phyloP scores from a whole-genome alignment of 1,140 invertebrate genomes.

The Caenorhabditis inopinata region DNA sequence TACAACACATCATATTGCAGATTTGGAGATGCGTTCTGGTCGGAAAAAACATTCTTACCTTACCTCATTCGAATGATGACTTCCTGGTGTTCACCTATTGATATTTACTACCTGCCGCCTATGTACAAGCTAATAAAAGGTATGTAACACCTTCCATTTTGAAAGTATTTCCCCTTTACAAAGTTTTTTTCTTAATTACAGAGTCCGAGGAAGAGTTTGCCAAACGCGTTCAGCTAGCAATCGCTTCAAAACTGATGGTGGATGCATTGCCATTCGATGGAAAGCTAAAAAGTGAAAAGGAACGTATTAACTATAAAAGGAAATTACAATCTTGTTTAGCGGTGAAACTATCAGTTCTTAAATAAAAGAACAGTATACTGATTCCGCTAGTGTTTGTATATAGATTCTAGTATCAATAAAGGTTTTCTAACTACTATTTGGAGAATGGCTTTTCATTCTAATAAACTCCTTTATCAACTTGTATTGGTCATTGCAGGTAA shows the following conservation, averaged over 20 bases:
- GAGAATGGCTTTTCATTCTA: background rate
- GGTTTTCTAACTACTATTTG: background rate
- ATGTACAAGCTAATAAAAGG: conserved; percentile 28
- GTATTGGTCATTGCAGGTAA: background rate
- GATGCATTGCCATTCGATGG: conserved; percentile 16
- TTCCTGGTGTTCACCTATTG: conserved; percentile 32
- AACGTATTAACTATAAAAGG: conserved; percentile 25
- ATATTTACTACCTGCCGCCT: conserved; percentile 42
- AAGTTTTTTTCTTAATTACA: background rate
- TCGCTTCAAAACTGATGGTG: conserved; percentile 29
- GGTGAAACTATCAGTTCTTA: background rate
- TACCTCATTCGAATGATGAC: conserved; percentile 39
- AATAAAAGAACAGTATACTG: background rate
- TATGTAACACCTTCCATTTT: no score
- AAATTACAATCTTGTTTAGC: conserved; percentile 6
- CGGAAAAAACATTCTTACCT: conserved; percentile 39
- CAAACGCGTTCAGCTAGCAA: conserved; percentile 34
- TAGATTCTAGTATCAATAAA: background rate
- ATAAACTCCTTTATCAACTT: background rate
- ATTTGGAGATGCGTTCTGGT: conserved; percentile 47
- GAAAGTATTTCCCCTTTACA: no score
- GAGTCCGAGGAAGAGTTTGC: conserved; percentile 37
- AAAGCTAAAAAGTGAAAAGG: conserved; percentile 25
- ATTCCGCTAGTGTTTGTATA: background rate
- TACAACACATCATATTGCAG: no score